Conservation (phyloP, 37 sponge, comb jelly and placozoan genomes). For the Ephydatia muelleri region DNA sequence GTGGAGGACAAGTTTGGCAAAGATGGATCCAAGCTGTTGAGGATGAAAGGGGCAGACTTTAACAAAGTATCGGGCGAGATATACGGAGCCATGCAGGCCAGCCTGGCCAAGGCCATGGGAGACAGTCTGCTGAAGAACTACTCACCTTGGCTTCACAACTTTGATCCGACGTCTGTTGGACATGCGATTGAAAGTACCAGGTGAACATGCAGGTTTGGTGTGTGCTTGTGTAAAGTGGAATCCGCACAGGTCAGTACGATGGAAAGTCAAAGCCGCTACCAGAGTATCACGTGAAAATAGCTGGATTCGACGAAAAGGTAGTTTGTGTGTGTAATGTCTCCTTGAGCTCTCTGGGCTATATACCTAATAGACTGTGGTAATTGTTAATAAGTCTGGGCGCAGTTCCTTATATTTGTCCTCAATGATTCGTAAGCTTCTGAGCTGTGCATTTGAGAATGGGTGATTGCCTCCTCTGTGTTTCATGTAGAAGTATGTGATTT, state of each 20-base stretch:
- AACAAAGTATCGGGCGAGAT: background rate
- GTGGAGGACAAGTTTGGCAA: slow-evolving; percentile 85
- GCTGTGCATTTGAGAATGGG: no score
- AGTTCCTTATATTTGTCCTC: no score
- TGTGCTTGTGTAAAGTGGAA: background rate
- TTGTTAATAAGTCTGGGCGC: no score
- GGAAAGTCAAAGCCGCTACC: slow-evolving; percentile 85
- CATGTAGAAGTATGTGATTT: no score
- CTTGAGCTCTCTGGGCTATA: no score
- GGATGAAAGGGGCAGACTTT: slow-evolving; percentile 58
- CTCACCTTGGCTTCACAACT: slow-evolving; percentile 85
- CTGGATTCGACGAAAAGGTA: slow-evolving; percentile 93
- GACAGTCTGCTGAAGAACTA: slow-evolving; percentile 80
- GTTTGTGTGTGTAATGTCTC: no score
- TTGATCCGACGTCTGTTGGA: slow-evolving; percentile 54
- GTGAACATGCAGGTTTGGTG: slow-evolving; percentile 16
- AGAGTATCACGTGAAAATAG: slow-evolving; percentile 89
- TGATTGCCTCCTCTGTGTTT: no score
- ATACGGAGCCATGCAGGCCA: slow-evolving; percentile 37
- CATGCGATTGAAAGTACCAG: slow-evolving; percentile 87
- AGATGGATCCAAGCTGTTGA: slow-evolving; percentile 67
- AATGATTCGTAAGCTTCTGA: no score
- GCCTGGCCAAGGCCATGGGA: slow-evolving; percentile 41
- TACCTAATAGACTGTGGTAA: no score
- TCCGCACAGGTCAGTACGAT: slow-evolving; percentile 81